Evolutionary conservation across 1,140 invertebrate species (phyloP).

Genomic region (Littorina saxatilis): DNA sequence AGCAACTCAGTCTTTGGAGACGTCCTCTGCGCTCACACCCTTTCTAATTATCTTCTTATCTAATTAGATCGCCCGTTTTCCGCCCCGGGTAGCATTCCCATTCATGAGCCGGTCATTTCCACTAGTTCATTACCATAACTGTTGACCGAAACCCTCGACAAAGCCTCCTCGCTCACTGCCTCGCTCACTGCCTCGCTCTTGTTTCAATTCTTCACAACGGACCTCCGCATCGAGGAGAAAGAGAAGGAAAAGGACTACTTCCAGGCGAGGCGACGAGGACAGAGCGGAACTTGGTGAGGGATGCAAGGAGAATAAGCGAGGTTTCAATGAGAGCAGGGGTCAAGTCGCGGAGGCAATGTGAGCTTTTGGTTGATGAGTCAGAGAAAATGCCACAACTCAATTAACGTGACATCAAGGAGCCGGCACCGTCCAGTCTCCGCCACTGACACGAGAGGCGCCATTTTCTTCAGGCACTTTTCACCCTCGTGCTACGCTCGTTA

Average conservation of each 20-base stretch:
- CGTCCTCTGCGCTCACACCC: neutral
- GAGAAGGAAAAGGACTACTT: neutral
- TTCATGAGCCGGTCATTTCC: neutral
- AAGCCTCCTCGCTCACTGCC: neutral
- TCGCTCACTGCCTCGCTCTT: neutral
- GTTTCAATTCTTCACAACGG: neutral
- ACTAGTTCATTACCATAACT: neutral
- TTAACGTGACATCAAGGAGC: neutral
- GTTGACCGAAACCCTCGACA: neutral
- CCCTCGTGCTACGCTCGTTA: neutral
- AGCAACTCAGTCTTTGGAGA: too few relatives aligned
- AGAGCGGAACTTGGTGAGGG: neutral
- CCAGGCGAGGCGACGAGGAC: neutral
- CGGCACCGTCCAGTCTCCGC: slow-evolving; percentile 2
- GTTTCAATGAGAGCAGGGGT: neutral
- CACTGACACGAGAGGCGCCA: neutral
- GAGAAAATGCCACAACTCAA: slow-evolving; percentile 22
- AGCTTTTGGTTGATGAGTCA: neutral
- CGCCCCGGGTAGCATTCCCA: neutral
- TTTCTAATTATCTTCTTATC: slow-evolving; percentile 11
- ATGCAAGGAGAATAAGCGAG: neutral
- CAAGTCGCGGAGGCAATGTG: neutral
- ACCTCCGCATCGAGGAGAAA: neutral
- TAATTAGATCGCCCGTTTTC: slow-evolving; percentile 15
- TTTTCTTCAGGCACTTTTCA: neutral